Conservation (phyloP, 2,797 vertebrate species). For the Streptopelia turtur region DNA sequence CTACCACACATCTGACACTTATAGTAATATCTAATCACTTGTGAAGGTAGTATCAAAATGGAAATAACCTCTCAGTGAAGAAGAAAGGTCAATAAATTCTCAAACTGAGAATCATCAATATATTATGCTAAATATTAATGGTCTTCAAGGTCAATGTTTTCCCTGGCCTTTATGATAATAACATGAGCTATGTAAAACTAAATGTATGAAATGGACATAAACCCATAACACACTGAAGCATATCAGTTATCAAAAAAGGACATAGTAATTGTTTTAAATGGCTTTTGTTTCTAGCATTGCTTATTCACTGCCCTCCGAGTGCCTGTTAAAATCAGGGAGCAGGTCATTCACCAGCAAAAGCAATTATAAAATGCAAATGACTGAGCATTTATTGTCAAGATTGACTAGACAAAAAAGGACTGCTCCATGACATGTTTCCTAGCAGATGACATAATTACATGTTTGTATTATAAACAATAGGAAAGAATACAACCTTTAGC, state of each 20-base stretch:
- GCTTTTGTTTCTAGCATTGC: slow-evolving; percentile 24
- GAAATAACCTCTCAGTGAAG: neutral
- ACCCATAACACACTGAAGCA: neutral
- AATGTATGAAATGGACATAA: neutral
- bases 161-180: neutral
- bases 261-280: slow-evolving; percentile 31
- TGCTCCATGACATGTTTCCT: slow-evolving; percentile 72
- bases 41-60: neutral
- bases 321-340: slow-evolving; percentile 45
- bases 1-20: neutral
- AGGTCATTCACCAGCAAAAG: slow-evolving; percentile 67
- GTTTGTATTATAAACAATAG: slow-evolving; percentile 45
- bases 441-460: slow-evolving; percentile 68
- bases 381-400: slow-evolving; percentile 76
- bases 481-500: slow-evolving; percentile 20
- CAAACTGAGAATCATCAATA: neutral
- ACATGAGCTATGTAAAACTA: neutral
- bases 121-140: neutral
- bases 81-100: neutral
- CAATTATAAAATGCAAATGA: slow-evolving; percentile 84
- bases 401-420: slow-evolving; percentile 74
- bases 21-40: neutral
- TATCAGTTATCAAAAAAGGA: neutral
- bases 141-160: slow-evolving; percentile 9
- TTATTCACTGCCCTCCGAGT: slow-evolving; percentile 41